phyloP scores from a whole-genome alignment of 2,113 vertebrate species.

The Hippolais icterina region DNA sequence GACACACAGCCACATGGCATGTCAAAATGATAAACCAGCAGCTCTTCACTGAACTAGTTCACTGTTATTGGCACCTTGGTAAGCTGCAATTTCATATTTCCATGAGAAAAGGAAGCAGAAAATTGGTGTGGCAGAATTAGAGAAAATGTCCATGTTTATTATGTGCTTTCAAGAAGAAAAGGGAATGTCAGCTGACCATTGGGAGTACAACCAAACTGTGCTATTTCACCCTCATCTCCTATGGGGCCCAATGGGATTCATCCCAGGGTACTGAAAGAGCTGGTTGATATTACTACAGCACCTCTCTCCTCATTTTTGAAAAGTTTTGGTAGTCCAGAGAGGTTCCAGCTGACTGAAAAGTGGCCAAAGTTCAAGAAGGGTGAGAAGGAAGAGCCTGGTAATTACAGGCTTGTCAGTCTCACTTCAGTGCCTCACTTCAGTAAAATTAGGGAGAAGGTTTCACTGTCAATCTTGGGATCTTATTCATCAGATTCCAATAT shows the following conservation, averaged over 20 bases:
- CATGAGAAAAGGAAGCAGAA: constrained; percentile 16
- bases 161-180: background rate
- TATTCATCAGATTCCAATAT: background rate
- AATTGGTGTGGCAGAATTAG: background rate
- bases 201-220: background rate
- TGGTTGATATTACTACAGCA: background rate
- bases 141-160: background rate
- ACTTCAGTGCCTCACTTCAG: background rate
- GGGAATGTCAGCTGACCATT: background rate
- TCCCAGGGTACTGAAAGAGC: background rate
- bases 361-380: background rate
- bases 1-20: background rate
- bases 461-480: background rate
- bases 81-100: background rate
- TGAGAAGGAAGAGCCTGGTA: background rate
- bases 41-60: background rate
- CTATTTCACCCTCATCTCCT: background rate
- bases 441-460: background rate
- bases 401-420: background rate
- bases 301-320: background rate
- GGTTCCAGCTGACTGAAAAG: background rate
- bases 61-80: background rate
- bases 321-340: background rate
- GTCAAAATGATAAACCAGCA: background rate
- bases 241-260: background rate